A percentile compares a stretch with the other conserved stretches of the same genome.
These are phyloP conservation scores for Cyprinodon variegatus DNA, from an alignment of 2,113 vertebrate genomes.

Conservation along the genomic window DNA sequence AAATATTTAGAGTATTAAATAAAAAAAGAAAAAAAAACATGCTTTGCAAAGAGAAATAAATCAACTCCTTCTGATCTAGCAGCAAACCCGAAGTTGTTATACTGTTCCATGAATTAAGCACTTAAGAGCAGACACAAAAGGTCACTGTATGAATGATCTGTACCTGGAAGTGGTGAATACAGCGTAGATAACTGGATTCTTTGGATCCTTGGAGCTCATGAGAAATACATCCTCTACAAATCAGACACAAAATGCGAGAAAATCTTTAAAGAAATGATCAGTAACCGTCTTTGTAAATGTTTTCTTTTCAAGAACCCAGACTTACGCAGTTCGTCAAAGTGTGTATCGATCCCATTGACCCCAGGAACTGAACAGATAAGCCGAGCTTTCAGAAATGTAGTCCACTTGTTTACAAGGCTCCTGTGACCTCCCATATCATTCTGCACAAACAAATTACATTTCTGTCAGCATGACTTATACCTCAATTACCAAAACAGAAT, in stretches of 20 bases:
- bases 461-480: neutral
- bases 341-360: constrained; percentile 93
- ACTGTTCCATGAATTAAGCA: constrained; percentile 10
- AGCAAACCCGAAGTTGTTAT: constrained; percentile 38
- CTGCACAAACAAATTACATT: constrained; percentile 66
- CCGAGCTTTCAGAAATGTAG: constrained; percentile 95
- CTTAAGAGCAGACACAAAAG: neutral
- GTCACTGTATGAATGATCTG: neutral
- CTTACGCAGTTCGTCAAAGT: constrained; percentile 97
- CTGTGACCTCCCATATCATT: constrained; percentile 97
- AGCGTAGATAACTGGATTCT: constrained; percentile 95
- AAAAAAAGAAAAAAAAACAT: neutral
- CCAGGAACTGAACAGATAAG: constrained; percentile 95
- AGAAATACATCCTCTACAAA: constrained; percentile 94
- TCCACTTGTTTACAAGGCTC: constrained; percentile 98
- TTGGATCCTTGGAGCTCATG: constrained; percentile 97
- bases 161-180: constrained; percentile 99
- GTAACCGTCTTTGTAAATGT: neutral
- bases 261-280: neutral
- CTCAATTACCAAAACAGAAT: neutral
- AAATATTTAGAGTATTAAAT: constrained; percentile 40
- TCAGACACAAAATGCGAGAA: neutral
- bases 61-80: constrained; percentile 49
- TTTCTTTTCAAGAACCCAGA: constrained; percentile 24
- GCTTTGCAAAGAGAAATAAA: neutral